A percentile compares a stretch with the other conserved stretches of the same genome.
phyloP scores from a whole-genome alignment of 2,888 invertebrate genomes.

The Piscicola geometra region DNA sequence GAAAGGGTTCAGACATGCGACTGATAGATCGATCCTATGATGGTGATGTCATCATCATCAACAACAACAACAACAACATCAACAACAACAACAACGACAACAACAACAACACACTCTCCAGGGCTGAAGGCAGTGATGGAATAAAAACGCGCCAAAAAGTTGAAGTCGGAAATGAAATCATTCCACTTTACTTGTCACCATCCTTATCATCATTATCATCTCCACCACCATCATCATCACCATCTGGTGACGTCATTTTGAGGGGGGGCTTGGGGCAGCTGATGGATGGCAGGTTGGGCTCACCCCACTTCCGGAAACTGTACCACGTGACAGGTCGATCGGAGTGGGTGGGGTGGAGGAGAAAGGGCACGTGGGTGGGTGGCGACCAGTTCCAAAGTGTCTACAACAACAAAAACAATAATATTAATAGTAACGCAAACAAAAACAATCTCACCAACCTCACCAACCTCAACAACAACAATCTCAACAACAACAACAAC shows the following conservation, averaged over 20 bases:
- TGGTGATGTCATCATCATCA: slow-evolving; percentile 6
- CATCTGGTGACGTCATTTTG: neutral
- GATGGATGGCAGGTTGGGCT: slow-evolving; percentile 22
- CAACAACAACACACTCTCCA: neutral
- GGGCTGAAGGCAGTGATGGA: too few relatives aligned
- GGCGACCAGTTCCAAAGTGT: too few relatives aligned
- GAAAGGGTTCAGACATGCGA: slow-evolving; percentile 24
- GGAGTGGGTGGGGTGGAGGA: neutral
- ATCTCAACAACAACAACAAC: too few relatives aligned
- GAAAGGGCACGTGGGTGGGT: neutral
- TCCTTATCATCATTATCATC: neutral
- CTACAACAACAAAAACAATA: too few relatives aligned
- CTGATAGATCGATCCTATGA: neutral
- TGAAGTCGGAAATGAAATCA: neutral
- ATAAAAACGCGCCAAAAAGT: neutral
- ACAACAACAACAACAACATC: neutral
- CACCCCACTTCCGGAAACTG: neutral
- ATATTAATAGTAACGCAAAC: too few relatives aligned
- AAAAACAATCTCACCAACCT: too few relatives aligned
- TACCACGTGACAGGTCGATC: neutral
- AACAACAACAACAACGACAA: neutral
- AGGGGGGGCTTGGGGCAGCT: slow-evolving; percentile 20
- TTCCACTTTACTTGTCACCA: neutral
- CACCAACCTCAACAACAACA: too few relatives aligned
- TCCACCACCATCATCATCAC: neutral